Evolutionary conservation across 2,888 invertebrate species (phyloP).

Genomic region (Hecatera dysodea): DNA sequence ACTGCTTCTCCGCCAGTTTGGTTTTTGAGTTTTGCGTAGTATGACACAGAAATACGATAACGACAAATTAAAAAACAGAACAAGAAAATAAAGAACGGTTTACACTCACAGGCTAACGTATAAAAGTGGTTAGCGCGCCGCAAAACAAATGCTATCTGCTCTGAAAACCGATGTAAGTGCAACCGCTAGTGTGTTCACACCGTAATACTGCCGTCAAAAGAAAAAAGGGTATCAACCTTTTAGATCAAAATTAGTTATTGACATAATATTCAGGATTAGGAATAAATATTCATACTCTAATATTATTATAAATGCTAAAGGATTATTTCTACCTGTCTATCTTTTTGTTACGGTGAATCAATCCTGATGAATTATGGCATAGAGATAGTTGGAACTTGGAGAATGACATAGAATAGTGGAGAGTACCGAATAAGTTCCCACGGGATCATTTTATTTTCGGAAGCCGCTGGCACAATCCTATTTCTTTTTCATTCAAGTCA

Average conservation of each 20-base stretch:
- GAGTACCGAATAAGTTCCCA: no score
- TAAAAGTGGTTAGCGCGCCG: conserved; percentile 28
- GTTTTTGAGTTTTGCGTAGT: no score
- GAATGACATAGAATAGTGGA: no score
- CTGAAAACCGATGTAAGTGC: conserved; percentile 36
- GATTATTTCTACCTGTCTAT: no score
- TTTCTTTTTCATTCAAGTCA: no score
- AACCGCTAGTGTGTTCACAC: conserved; percentile 28
- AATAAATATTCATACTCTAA: not conserved
- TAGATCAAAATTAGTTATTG: not conserved
- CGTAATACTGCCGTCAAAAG: conserved; percentile 1
- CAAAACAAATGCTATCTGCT: conserved; percentile 50
- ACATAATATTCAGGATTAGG: not conserved
- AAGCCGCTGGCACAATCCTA: no score
- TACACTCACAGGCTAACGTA: conserved; percentile 24
- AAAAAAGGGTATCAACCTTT: not conserved
- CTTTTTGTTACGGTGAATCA: no score
- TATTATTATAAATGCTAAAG: not conserved
- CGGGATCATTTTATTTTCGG: no score
- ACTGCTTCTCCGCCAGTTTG: no score
- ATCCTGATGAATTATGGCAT: no score
- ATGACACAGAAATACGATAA: conserved; percentile 17
- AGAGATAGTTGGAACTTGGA: no score
- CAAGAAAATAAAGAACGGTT: conserved; percentile 20
- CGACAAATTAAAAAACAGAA: conserved; percentile 20